These are phyloP conservation scores for Diadegma fenestrale DNA, from an alignment of 2,888 invertebrate species.

Conservation along the genomic window DNA sequence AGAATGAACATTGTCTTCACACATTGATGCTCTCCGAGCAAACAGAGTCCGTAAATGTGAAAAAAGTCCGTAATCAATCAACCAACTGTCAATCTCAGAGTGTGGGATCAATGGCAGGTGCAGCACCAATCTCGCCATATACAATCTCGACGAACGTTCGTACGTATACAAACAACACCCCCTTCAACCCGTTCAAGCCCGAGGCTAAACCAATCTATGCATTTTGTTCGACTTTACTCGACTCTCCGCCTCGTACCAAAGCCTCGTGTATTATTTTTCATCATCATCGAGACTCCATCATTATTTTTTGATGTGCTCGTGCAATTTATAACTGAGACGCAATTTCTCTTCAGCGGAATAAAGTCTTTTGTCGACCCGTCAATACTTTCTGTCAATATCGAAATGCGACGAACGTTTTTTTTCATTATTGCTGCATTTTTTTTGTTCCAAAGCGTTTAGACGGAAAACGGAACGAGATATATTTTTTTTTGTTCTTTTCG, in stretches of 20 bases:
- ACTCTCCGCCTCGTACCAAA: constrained; percentile 59
- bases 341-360: not conserved
- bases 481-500: not conserved
- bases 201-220: constrained; percentile 84
- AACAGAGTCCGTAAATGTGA: constrained; percentile 44
- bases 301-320: constrained; percentile 79
- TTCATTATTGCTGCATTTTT: not conserved
- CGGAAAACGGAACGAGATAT: not conserved
- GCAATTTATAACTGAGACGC: constrained; percentile 1
- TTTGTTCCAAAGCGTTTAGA: not conserved
- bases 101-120: constrained; percentile 73
- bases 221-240: constrained; percentile 83
- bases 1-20: not conserved
- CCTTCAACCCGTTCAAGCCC: constrained; percentile 66
- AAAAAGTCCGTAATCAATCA: constrained; percentile 82
- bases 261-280: constrained; percentile 80
- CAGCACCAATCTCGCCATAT: constrained; percentile 44
- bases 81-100: constrained; percentile 81
- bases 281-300: constrained; percentile 80
- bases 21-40: not conserved
- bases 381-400: not conserved
- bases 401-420: not conserved
- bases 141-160: not conserved
- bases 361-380: not conserved
- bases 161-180: constrained; percentile 43